Percentiles rank a stretch among this genome's conserved stretches.
These are phyloP conservation scores for Brachyistius frenatus DNA, from an alignment of 2,113 vertebrate species.

Conservation along the genomic window DNA sequence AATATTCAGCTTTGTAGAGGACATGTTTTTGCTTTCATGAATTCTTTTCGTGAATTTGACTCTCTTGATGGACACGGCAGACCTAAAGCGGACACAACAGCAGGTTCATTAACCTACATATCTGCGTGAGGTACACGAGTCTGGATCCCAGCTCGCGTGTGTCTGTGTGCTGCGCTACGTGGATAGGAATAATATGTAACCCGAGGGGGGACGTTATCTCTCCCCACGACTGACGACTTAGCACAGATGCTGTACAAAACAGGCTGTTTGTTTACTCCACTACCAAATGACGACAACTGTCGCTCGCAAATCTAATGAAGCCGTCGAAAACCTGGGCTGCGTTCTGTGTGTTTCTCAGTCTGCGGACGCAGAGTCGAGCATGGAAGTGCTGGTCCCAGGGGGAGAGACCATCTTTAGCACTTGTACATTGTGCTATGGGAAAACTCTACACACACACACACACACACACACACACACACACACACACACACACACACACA, in stretches of 20 bases:
- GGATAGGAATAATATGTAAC: slow-evolving; percentile 68
- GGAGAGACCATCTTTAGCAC: slow-evolving; percentile 81
- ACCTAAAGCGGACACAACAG: slow-evolving; percentile 23
- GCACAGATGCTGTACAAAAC: slow-evolving; percentile 72
- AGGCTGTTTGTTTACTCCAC: slow-evolving; percentile 63
- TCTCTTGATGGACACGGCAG: neutral
- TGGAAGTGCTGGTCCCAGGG: slow-evolving; percentile 80
- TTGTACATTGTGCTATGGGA: slow-evolving; percentile 70
- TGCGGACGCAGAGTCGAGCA: slow-evolving; percentile 62
- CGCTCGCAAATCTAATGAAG: slow-evolving; percentile 73
- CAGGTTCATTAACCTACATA: slow-evolving; percentile 69
- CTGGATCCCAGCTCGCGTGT: slow-evolving; percentile 26
- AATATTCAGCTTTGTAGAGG: neutral
- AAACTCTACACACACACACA: slow-evolving; percentile 54
- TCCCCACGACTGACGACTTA: slow-evolving; percentile 64
- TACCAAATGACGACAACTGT: slow-evolving; percentile 59
- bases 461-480: slow-evolving; percentile 13
- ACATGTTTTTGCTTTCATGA: neutral
- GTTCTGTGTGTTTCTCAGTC: slow-evolving; percentile 35
- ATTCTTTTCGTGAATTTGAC: neutral
- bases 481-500: slow-evolving; percentile 41
- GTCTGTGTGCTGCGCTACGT: slow-evolving; percentile 54
- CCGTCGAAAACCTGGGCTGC: slow-evolving; percentile 63
- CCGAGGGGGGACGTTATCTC: slow-evolving; percentile 68
- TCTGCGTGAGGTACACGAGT: slow-evolving; percentile 48